A percentile compares a stretch with the other conserved stretches of the same genome.
Conservation (phyloP, 2,797 vertebrate genomes). For the Tachyglossus aculeatus region DNA sequence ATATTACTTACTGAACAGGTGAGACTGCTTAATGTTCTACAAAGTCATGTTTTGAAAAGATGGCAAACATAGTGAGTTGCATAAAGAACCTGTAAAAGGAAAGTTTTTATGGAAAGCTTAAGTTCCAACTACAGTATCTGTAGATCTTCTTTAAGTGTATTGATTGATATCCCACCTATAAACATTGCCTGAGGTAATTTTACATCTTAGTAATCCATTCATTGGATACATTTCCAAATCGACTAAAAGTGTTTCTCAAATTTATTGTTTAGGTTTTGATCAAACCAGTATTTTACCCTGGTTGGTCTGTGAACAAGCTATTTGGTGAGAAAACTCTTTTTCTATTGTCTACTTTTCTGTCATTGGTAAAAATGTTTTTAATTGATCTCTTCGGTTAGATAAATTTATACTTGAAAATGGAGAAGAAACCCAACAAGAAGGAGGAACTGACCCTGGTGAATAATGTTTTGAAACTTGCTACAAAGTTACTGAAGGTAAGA, state of each 20-base stretch:
- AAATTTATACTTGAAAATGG: constrained; percentile 99
- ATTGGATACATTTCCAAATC: too few species aligned
- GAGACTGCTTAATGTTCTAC: constrained; percentile 32
- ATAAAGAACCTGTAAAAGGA: too few species aligned
- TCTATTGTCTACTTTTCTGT: not conserved
- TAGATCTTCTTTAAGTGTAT: too few species aligned
- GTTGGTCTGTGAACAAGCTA: not conserved
- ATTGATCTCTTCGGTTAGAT: constrained; percentile 76
- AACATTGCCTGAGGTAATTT: too few species aligned
- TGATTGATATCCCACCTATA: too few species aligned
- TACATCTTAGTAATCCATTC: too few species aligned
- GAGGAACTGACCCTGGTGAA: constrained; percentile 97
- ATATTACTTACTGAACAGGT: constrained; percentile 98
- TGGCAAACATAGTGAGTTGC: too few species aligned
- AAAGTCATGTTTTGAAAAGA: not conserved
- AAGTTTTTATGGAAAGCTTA: too few species aligned
- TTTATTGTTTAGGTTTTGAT: too few species aligned
- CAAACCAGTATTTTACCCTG: too few species aligned
- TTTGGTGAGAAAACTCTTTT: not conserved
- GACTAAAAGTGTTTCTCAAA: too few species aligned
- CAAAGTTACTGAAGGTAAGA: constrained; percentile 94
- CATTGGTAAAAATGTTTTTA: constrained; percentile 32
- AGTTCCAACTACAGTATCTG: too few species aligned
- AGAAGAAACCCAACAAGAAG: constrained; percentile 99
- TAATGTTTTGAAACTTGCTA: constrained; percentile 97